Base-by-base conservation (phyloP, 2,888 invertebrate species). In the Euzophera pinguis region DNA sequence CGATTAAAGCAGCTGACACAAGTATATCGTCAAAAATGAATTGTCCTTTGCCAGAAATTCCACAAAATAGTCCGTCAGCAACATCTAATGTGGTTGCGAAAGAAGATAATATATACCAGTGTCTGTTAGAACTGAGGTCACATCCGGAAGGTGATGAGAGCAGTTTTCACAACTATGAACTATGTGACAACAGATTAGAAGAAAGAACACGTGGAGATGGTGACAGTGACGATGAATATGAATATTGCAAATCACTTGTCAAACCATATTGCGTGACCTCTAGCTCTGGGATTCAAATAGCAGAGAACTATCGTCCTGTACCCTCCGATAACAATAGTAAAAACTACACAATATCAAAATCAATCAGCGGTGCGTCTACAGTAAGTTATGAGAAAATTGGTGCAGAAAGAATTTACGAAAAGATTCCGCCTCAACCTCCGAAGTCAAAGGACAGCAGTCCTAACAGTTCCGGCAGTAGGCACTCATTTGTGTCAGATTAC, bases 141-240 rank as follows among this genome's bases (percentile, higher is more conserved):
- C 86, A 90, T 55, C 88, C 88, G 14, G 90, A 89, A 73, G 90
- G 88, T 1, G 90, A 90, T 56, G 86, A 87, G 56, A 86, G 75
- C 51, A 91, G 90, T 65, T 69, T 91, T 42, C 91, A 92, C 55
- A 91, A 90, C 58, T 92, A 92, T 61, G 92, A 92, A 69, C 75
- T 85, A 8, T 91, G 90, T 59, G 84, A 83, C 3, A 79, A 73
- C 43, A 78, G 81, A 32, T 62, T 88, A 32, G 85, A 88, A 66
- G 86, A 89, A 58, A 76, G 90, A 64, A 86, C 87, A 0, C 71
- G 90, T 39, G 88, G 87, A 0, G 87, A 88, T 54, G 87, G 86
- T 0, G 90, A 89, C 59, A 90, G 88, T 32, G 90, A 90, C 52
- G 88, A 90, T 51, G 90, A 89, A 0, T 91, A 91, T 55, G 91